These are phyloP conservation scores for Ernsta delagoae DNA, from an alignment of 2,888 invertebrate genomes.

Conservation along the genomic window DNA sequence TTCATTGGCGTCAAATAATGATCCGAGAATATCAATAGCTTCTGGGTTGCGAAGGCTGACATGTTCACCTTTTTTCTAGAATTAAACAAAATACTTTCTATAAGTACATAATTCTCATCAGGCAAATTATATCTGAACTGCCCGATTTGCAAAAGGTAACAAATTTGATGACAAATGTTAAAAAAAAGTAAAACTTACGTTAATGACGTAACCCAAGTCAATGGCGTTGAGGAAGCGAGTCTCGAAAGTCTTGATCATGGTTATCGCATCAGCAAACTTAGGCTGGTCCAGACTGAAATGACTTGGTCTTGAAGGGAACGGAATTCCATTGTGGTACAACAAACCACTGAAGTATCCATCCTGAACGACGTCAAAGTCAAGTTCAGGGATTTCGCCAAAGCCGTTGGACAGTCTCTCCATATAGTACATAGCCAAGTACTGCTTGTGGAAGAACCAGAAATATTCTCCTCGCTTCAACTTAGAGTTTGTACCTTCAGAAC, in stretches of 20 bases:
- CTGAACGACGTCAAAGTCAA: slow-evolving; percentile 82
- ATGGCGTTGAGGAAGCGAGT: slow-evolving; percentile 85
- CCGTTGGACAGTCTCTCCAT: slow-evolving; percentile 90
- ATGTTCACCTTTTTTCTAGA: slow-evolving; percentile 75
- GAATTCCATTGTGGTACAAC: slow-evolving; percentile 86
- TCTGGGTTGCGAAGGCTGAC: slow-evolving; percentile 86
- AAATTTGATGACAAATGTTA: not conserved
- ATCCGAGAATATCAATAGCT: slow-evolving; percentile 87
- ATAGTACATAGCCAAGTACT: slow-evolving; percentile 89
- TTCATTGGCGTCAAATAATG: slow-evolving; percentile 86
- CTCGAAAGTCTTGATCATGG: slow-evolving; percentile 78
- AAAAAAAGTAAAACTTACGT: slow-evolving; percentile 56
- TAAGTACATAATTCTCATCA: not conserved
- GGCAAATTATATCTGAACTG: no score
- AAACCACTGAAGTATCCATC: slow-evolving; percentile 87
- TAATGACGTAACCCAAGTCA: slow-evolving; percentile 80
- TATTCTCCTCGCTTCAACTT: slow-evolving; percentile 87
- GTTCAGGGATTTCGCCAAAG: slow-evolving; percentile 86
- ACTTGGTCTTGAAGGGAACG: slow-evolving; percentile 86
- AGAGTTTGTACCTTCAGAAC: slow-evolving; percentile 75
- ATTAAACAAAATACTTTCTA: not conserved
- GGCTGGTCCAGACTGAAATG: slow-evolving; percentile 79
- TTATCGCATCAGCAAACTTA: slow-evolving; percentile 68
- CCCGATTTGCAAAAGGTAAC: not conserved
- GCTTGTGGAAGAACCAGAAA: slow-evolving; percentile 87